phyloP scores from a whole-genome alignment of 2,113 vertebrate species.

The Bettongia penicillata region DNA sequence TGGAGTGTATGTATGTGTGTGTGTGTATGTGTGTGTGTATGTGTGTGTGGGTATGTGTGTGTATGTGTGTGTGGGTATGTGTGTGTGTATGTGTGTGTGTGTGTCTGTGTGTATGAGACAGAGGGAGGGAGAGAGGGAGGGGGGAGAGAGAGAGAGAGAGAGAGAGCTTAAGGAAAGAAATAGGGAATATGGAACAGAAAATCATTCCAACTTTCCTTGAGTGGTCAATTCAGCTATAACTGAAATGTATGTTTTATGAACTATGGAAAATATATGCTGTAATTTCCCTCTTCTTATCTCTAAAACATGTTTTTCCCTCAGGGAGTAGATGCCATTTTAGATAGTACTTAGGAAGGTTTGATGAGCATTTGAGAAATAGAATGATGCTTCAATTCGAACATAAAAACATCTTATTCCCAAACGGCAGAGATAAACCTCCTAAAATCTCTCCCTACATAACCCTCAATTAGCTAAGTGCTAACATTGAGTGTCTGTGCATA shows the following conservation, averaged over 20 bases:
- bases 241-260: neutral
- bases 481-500: neutral
- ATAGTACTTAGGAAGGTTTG: neutral
- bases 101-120: neutral
- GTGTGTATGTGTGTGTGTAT: neutral
- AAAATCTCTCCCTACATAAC: neutral
- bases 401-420: neutral
- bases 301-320: neutral
- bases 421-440: neutral
- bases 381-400: constrained; percentile 13
- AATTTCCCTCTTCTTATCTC: neutral
- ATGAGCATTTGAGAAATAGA: constrained; percentile 7
- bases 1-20: neutral
- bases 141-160: no score
- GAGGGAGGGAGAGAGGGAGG: no score
- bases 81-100: neutral
- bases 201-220: neutral
- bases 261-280: neutral
- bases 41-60: neutral
- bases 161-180: neutral
- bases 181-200: neutral
- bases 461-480: neutral
- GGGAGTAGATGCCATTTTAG: neutral
- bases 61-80: no score
- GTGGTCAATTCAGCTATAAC: neutral